Evolutionary conservation across 92 coral and sea anemone genomes (phyloP), one percentile per base, ranked within the genome.

Genomic region (Parazoanthus swiftii): DNA sequence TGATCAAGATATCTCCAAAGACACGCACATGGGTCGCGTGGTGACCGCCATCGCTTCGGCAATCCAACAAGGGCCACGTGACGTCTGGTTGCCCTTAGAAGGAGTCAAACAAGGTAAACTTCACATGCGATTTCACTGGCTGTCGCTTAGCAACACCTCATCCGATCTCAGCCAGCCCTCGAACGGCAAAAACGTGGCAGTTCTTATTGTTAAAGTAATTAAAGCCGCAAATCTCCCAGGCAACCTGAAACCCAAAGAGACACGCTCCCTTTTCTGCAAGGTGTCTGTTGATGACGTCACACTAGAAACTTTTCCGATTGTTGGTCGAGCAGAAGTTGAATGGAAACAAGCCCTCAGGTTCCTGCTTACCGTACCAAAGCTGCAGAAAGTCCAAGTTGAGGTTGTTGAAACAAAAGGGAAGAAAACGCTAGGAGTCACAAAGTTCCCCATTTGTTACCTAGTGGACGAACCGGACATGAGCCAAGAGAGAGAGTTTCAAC

Each of bases 301-400:
- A 75, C 73, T 81, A 35, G 90, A 93, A 23, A 96, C 96, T 18
- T 83, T 90, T 74, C 89, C 86, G 37, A 89, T 91, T 70, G 84
- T 90, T n/a, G 92, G 93, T 13, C 74, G 74, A 81, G 88, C 89
- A 1, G 88, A 90, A 13, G 79, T 71, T 15, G 86, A 91, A 50
- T 96, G 98, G 98, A 91, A 90, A 42, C 95, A 96, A 85, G 91
- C 96, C 23, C 74, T 96, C 59, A 92, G 96, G 18, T 96, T 96
- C 89, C 81, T 96, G 2, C 86, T 96, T 10, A 92, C 93, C 37
- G 92, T 94, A 36, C 98, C 94, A n/a, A 91, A 86, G 16, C 93
- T 92, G 54, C 91, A 92, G 72, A 87, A 70, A 14, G 92, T 93
- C 8, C 82, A 88, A 15, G 88, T 93, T 11, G 91, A 91, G 56